Conservation (phyloP, 2,113 vertebrate genomes). For the Zapus hudsonius region DNA sequence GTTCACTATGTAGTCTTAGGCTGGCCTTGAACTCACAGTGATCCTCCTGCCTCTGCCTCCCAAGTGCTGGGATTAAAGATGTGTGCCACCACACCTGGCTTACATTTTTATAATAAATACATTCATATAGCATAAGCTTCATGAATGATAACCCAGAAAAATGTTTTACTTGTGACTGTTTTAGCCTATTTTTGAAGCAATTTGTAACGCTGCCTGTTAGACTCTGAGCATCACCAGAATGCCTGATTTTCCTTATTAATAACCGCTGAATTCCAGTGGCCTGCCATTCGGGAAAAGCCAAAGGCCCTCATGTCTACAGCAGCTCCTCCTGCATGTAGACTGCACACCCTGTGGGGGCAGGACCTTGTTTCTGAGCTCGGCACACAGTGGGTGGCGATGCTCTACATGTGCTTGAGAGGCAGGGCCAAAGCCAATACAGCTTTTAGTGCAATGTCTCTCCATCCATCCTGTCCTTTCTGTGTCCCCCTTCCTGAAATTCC, state of each 20-base stretch:
- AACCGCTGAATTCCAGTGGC: neutral
- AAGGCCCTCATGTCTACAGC: neutral
- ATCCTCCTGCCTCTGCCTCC: no score
- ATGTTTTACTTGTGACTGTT: neutral
- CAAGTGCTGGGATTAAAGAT: no score
- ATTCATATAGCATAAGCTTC: neutral
- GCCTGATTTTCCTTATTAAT: neutral
- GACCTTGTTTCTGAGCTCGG: neutral
- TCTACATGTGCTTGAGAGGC: neutral
- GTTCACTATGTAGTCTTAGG: no score
- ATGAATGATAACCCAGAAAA: neutral
- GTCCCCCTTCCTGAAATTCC: neutral
- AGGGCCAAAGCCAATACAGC: no score
- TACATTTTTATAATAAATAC: no score
- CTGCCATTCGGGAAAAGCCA: neutral
- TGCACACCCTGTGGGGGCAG: neutral
- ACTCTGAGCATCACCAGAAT: neutral
- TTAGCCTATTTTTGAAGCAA: neutral
- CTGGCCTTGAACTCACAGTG: no score
- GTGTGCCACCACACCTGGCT: no score
- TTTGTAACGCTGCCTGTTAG: neutral
- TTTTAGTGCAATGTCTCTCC: no score
- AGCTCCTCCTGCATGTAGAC: neutral
- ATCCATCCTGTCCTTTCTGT: no score
- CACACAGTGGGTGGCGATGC: no score